Conservation (phyloP, 2,113 vertebrate species). For the Sylvietta virens region DNA sequence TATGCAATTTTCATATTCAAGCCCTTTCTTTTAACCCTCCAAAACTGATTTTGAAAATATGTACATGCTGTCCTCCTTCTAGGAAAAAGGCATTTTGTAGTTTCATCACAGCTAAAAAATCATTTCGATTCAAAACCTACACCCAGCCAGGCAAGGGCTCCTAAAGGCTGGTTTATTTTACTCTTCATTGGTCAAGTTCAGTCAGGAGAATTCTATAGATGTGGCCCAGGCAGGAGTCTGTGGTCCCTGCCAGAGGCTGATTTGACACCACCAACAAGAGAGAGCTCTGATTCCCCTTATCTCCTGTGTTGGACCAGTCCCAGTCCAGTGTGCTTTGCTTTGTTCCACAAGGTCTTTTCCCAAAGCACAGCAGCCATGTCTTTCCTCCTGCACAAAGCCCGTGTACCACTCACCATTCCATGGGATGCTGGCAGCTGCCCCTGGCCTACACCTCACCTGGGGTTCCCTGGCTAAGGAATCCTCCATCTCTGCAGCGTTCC, state of each 20-base stretch:
- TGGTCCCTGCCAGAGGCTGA: background rate
- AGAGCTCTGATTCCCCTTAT: background rate
- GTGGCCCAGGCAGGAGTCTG: background rate
- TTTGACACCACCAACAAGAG: background rate
- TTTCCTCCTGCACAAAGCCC: background rate
- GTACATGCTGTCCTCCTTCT: background rate
- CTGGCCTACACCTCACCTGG: too few species aligned
- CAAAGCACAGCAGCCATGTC: background rate
- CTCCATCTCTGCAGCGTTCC: background rate
- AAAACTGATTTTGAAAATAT: background rate
- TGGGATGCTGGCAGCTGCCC: background rate
- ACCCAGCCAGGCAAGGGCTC: background rate
- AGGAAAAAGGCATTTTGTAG: background rate
- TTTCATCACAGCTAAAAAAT: background rate
- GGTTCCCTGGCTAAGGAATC: background rate
- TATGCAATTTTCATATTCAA: background rate
- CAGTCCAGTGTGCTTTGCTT: background rate
- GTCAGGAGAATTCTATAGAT: background rate
- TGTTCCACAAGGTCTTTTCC: background rate
- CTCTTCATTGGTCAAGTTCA: background rate
- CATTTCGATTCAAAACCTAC: background rate
- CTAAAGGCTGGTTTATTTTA: background rate
- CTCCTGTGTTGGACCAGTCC: rapidly evolving
- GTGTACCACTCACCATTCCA: background rate
- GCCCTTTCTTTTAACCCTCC: background rate